Percentiles rank a stretch among this genome's conserved stretches.
phyloP scores from a whole-genome alignment of 2,113 vertebrate species.

The Rhinopomastus cyanomelas region DNA sequence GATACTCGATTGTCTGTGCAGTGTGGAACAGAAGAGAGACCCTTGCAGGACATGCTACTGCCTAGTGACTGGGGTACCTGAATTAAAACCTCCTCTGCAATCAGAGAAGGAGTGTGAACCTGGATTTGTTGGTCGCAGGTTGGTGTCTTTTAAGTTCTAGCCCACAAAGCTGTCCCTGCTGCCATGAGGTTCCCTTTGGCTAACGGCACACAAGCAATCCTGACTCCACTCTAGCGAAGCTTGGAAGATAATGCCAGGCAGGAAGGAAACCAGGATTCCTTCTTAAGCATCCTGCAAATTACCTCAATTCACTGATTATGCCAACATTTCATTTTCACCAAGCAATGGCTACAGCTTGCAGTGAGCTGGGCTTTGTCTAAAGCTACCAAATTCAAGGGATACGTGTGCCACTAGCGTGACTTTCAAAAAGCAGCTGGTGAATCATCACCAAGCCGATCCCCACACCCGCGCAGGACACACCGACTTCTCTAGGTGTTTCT shows the following conservation, averaged over 20 bases:
- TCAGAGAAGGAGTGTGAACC: neutral
- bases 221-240: neutral
- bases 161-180: neutral
- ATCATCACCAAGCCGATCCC: neutral
- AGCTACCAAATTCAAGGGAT: neutral
- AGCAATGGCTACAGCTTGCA: neutral
- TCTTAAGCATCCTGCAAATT: neutral
- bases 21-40: neutral
- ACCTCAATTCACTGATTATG: neutral
- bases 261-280: neutral
- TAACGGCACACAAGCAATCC: neutral
- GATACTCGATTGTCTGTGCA: neutral
- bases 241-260: neutral
- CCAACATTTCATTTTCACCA: neutral
- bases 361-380: neutral
- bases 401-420: neutral
- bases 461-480: neutral
- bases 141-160: neutral
- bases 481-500: neutral
- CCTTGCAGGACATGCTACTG: neutral
- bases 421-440: neutral
- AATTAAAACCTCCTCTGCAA: neutral
- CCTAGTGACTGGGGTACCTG: neutral
- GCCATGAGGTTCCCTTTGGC: neutral
- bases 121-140: neutral